A percentile compares a stretch with the other conserved stretches of the same genome.
phyloP scores from a whole-genome alignment of 2,888 invertebrate genomes.

The Drosophila yooni region DNA sequence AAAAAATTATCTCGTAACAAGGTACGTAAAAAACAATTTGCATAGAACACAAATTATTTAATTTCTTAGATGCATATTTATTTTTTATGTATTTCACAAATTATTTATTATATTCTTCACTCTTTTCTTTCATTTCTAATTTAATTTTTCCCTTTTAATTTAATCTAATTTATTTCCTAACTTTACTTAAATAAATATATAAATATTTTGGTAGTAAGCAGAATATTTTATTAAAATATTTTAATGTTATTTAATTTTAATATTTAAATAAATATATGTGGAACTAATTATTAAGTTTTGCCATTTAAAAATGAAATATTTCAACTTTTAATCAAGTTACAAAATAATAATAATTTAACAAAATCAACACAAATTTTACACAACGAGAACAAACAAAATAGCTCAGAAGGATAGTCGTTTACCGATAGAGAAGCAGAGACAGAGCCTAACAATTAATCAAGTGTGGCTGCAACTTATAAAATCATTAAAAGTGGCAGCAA shows the following conservation, averaged over 20 bases:
- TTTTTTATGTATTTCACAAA: not conserved
- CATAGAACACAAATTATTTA: not conserved
- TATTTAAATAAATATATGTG: not conserved
- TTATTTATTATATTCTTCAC: not conserved
- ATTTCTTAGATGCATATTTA: not conserved
- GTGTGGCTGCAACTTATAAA: constrained; percentile 67
- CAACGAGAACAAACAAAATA: constrained; percentile 65
- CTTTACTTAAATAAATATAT: not conserved
- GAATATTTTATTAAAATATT: too few relatives aligned
- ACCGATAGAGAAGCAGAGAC: not conserved
- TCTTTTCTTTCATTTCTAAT: not conserved
- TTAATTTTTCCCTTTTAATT: not conserved
- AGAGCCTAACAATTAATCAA: constrained; percentile 52
- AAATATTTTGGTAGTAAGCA: too few relatives aligned
- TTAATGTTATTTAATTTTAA: too few relatives aligned
- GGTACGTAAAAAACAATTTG: rapidly evolving
- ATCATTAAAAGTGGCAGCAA: constrained; percentile 74
- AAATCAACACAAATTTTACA: constrained; percentile 20
- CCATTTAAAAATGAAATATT: too few relatives aligned
- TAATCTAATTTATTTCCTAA: not conserved
- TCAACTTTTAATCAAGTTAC: constrained; percentile 5
- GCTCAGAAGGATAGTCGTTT: constrained; percentile 29
- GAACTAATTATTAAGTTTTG: not conserved
- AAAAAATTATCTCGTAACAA: not conserved
- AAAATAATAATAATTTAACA: constrained; percentile 14